Percentiles rank a stretch among this genome's conserved stretches.
phyloP scores from a whole-genome alignment of 2,113 vertebrate genomes.

The Tringa solitaria region DNA sequence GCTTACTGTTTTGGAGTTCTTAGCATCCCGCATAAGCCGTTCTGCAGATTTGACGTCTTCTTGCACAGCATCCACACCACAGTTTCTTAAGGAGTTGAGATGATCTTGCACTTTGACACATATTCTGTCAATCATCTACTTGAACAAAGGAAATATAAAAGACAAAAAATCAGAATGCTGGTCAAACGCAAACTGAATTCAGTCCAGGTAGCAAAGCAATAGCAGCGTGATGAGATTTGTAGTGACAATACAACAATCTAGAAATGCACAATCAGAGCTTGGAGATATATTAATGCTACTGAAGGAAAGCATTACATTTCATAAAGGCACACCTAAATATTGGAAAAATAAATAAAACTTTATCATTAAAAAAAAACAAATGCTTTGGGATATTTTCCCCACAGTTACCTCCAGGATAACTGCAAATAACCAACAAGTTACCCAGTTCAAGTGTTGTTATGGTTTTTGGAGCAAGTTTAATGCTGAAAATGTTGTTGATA shows the following conservation, averaged over 20 bases:
- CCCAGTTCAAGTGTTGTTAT: background rate
- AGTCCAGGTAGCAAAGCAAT: background rate
- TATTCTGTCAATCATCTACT: constrained; percentile 95
- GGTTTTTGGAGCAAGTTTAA: background rate
- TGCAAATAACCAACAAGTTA: background rate
- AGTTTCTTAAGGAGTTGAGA: constrained; percentile 91
- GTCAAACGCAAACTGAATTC: background rate
- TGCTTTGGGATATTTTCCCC: background rate
- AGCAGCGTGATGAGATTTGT: background rate
- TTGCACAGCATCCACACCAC: constrained; percentile 81
- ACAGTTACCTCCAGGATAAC: background rate
- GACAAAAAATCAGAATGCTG: background rate
- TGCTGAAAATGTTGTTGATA: background rate
- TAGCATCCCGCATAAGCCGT: constrained; percentile 91
- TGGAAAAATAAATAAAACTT: background rate
- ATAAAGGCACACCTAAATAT: background rate
- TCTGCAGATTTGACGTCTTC: constrained; percentile 93
- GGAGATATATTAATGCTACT: background rate
- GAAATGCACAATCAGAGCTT: background rate
- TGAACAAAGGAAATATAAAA: background rate
- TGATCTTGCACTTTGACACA: constrained; percentile 99
- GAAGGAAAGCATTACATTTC: background rate
- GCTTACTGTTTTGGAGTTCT: constrained; percentile 95
- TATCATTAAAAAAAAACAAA: background rate
- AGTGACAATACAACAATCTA: background rate